Evolutionary conservation across 2,888 invertebrate genomes (phyloP), one percentile per base, ranked within the genome.

Genomic region (Keiferia lycopersicella): DNA sequence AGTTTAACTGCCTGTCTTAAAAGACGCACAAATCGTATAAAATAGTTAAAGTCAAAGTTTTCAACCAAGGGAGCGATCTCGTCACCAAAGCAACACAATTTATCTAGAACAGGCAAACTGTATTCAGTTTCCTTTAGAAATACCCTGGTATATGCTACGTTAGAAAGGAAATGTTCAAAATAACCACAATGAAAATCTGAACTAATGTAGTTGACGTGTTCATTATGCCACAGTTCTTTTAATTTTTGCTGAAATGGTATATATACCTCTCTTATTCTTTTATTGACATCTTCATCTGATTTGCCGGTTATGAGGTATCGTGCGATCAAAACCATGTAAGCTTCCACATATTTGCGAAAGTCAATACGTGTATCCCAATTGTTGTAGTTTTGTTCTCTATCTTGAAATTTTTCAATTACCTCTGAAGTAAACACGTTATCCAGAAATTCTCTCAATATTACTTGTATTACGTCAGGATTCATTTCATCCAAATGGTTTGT

Each of bases 1-100:
- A 50, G 50, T 50, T 50, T 50, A 8, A 50, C 50, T 18, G 50
- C 18, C 18, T 50, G 50, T 16, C 50, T 50, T n/a, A 50, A 50
- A 8, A 50, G 18, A 50, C 50, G 18, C 2, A 50, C 16, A 16
- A 50, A 16, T 16, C 50, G 1, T 8, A 50, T 50, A 16, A 3
- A 8, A 8, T 16, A 18, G 18, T 50, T 50, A 2, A 50, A 16
- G 16, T 1, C 1, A 50, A 50, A 50, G 18, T 50, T 50, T 2
- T 50, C 16, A 16, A 50, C 18, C 16, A 50, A n/a, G 2, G 50
- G 50, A n/a, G 50, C 50, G n/a, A 50, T 18, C 16, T 50, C 50
- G 16, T 50, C 50, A 16, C 50, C 50, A 16, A 50, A 50, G 8
- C n/a, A 50, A 50, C 50, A 50, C 16, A 50, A 14, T 50, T 8